Evolutionary conservation across 2,797 vertebrate species (phyloP), one percentile per base, ranked within the genome.

Genomic region (Vireo griseus): DNA sequence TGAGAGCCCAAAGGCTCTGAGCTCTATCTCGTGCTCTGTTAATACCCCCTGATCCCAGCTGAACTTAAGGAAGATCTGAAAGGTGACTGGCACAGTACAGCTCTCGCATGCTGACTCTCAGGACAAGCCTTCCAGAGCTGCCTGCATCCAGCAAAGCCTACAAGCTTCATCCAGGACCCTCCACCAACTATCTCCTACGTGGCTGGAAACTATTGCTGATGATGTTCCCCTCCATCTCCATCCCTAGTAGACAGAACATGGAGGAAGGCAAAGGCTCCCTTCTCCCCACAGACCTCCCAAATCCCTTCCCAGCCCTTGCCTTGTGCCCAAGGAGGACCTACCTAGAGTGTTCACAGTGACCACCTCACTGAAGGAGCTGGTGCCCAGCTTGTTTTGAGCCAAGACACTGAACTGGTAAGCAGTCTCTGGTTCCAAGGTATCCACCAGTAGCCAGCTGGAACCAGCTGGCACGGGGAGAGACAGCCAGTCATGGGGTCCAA

Each of bases 341-440:
- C 99, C 99, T 99, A 99, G 98, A 97, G 99, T 99, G 98, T 98
- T 99, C 98, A 99, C 99, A 98, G 99, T 99, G 98, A 99, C 99
- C 98, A 99, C 99, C 98, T 99, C 99, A 95, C 99, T 99, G 98
- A 99, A 99, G 97, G 99, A 99, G 96, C 99, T 99, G 3, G 99
- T 99, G 94, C 99, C 99, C 98, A 99, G 98, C 97, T 99, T 99
- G 98, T 99, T 99, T 96, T 99, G 99, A 93, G 99, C 99, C 98
- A 99, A 98, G 97, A 99, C 99, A 97, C 99, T 99, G 98, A 99
- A 99, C 98, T 99, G 99, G 98, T 99, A 99, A 13, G 99, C 99
- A 6, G 99, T 99, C 98, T 99, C 99, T 10, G 99, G 98, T 98
- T 99, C 99, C 98, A 99, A 97, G 59, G 98, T 98, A 79, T 99